Evolutionary conservation across 1,140 invertebrate species (phyloP).

Genomic region (Drosophila orena): DNA sequence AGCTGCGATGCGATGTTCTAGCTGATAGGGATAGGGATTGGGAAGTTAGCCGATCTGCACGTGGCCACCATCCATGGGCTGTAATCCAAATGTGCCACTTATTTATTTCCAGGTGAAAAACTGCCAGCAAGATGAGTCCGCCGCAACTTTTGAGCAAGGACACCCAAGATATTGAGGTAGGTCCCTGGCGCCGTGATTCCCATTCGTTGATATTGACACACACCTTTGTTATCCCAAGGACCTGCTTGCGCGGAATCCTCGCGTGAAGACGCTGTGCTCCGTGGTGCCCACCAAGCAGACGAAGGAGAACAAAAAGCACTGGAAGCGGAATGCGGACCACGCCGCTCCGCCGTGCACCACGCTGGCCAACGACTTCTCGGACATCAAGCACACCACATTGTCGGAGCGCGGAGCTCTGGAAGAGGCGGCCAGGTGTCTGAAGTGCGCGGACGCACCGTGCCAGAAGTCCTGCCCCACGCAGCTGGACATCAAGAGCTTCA

Average conservation of each 20-base stretch:
- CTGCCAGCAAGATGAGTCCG: slow-evolving; percentile 69
- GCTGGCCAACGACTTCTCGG: slow-evolving; percentile 96
- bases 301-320: slow-evolving; percentile 95
- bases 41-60: slow-evolving; percentile 3
- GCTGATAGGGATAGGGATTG: too few species aligned
- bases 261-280: slow-evolving; percentile 89
- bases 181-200: slow-evolving; percentile 42
- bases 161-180: slow-evolving; percentile 89
- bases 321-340: slow-evolving; percentile 96
- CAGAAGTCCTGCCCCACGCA: slow-evolving; percentile 99
- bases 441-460: slow-evolving; percentile 99
- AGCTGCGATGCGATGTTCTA: background rate
- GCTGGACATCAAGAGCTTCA: slow-evolving; percentile 98
- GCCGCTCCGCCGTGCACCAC: slow-evolving; percentile 88
- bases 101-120: background rate
- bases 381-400: slow-evolving; percentile 98
- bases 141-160: slow-evolving; percentile 87
- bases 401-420: slow-evolving; percentile 96
- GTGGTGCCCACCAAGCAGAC: slow-evolving; percentile 93
- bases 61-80: slow-evolving; percentile 1
- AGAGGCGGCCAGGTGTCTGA: slow-evolving; percentile 96
- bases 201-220: background rate
- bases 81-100: background rate
- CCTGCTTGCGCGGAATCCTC: slow-evolving; percentile 94
- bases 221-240: slow-evolving; percentile 87